Conservation (phyloP, 2,888 invertebrate species). For the Cryptus armator region DNA sequence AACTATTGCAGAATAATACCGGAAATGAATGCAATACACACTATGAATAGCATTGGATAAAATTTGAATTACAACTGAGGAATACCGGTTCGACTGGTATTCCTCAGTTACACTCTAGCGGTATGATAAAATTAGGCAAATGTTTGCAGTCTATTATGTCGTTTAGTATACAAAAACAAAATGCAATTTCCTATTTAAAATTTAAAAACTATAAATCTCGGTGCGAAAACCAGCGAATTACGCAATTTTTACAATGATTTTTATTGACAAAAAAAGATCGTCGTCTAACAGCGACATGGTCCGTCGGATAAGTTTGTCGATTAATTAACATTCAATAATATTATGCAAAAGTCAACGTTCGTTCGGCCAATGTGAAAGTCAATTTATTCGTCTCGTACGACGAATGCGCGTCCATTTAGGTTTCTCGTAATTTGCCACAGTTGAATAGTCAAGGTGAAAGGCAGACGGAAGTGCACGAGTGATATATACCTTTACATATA, state of each 20-base stretch:
- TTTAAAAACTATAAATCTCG: neutral
- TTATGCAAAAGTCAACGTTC: slow-evolving; percentile 57
- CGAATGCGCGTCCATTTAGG: slow-evolving; percentile 58
- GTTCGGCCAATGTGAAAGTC: slow-evolving; percentile 50
- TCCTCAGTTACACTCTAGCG: neutral
- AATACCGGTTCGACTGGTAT: slow-evolving; percentile 5
- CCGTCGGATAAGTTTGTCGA: neutral
- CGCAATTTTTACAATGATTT: slow-evolving; percentile 39
- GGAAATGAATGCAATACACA: slow-evolving; percentile 1
- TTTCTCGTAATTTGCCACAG: slow-evolving; percentile 64
- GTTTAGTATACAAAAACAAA: slow-evolving; percentile 17
- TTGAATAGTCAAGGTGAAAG: slow-evolving; percentile 73
- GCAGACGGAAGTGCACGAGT: slow-evolving; percentile 68
- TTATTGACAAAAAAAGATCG: slow-evolving; percentile 37
- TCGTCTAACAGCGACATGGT: slow-evolving; percentile 9
- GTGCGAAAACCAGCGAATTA: slow-evolving; percentile 7
- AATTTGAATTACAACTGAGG: slow-evolving; percentile 6
- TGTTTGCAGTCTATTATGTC: neutral
- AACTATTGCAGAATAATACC: neutral
- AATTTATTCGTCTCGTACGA: slow-evolving; percentile 50
- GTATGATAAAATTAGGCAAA: slow-evolving; percentile 31
- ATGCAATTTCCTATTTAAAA: slow-evolving; percentile 6
- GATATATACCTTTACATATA: neutral
- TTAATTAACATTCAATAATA: slow-evolving; percentile 51
- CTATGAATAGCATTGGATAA: neutral